These are phyloP conservation scores for Drosophila fungiperda DNA, from an alignment of 2,888 invertebrate species.

Conservation along the genomic window DNA sequence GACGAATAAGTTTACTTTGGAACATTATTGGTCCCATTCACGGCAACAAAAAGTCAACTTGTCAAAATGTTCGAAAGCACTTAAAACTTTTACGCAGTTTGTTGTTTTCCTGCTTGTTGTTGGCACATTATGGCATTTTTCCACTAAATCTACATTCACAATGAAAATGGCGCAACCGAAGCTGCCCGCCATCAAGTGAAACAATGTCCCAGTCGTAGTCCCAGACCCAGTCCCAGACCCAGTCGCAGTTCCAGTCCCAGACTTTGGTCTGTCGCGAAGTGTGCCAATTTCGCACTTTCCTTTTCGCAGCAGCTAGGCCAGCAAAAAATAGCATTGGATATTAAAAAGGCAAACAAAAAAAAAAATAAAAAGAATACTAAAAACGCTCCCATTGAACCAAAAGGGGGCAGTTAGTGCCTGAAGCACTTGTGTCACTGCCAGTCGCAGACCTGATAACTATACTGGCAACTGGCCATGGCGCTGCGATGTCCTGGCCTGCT, in stretches of 20 bases:
- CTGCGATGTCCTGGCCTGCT: conserved; percentile 1
- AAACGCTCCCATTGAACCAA: conserved; percentile 37
- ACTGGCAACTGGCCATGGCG: conserved; percentile 48
- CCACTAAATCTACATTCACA: conserved; percentile 60
- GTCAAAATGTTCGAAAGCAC: conserved; percentile 78
- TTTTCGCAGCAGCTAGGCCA: conserved; percentile 32
- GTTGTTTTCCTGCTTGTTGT: conserved; percentile 61
- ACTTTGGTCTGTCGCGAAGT: conserved; percentile 22
- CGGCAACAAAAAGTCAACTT: conserved; percentile 72
- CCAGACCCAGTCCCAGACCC: background rate
- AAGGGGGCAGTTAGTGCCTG: conserved; percentile 29
- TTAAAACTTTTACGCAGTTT: conserved; percentile 73
- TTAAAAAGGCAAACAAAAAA: conserved; percentile 3
- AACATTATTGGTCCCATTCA: conserved; percentile 70
- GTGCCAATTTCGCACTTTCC: conserved; percentile 69
- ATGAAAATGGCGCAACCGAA: conserved; percentile 5
- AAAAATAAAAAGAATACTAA: conserved; percentile 28
- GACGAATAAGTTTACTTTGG: conserved; percentile 69
- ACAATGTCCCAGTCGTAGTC: conserved; percentile 20
- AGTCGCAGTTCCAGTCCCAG: conserved; percentile 8
- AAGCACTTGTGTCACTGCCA: conserved; percentile 39
- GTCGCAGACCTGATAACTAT: conserved; percentile 36
- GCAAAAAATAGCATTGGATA: conserved; percentile 39
- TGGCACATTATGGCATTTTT: conserved; percentile 66
- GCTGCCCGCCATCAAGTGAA: conserved; percentile 3